Percentiles rank a stretch among this genome's conserved stretches.
These are phyloP conservation scores for Corella eumyota DNA, from an alignment of 23 tunicate species.

Conservation along the genomic window DNA sequence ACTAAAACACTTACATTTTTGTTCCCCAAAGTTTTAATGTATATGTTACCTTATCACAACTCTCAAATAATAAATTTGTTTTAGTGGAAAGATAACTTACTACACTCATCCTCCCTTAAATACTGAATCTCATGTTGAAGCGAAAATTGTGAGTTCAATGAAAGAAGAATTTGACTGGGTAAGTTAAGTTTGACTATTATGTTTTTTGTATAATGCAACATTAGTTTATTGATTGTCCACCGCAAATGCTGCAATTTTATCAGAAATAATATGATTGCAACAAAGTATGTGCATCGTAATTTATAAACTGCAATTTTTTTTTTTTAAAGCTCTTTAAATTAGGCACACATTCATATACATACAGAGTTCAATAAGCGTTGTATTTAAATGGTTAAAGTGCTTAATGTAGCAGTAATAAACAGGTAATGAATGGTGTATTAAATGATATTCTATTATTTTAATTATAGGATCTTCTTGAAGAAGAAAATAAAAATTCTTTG, in stretches of 20 bases:
- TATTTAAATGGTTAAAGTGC: too few relatives aligned
- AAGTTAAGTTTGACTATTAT: constrained; percentile 1
- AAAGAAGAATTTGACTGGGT: constrained; percentile 88
- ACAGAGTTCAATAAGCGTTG: too few relatives aligned
- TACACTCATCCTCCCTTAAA: constrained; percentile 87
- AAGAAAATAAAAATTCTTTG: too few relatives aligned
- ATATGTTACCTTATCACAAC: too few relatives aligned
- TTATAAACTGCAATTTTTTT: neutral
- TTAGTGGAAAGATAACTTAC: constrained; percentile 75
- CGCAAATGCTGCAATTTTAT: neutral
- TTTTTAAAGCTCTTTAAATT: constrained; percentile 40
- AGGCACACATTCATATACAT: constrained; percentile 37
- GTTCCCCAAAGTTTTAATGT: too few relatives aligned
- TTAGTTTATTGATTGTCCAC: too few relatives aligned
- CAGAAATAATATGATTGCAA: neutral
- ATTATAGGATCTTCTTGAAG: too few relatives aligned
- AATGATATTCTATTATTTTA: too few relatives aligned
- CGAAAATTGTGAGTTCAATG: constrained; percentile 62
- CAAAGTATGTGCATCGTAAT: neutral
- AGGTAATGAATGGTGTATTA: too few relatives aligned
- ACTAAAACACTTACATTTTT: too few relatives aligned
- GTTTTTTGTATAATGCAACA: neutral
- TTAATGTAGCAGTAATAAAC: too few relatives aligned
- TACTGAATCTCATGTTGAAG: constrained; percentile 27
- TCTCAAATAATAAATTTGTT: too few relatives aligned